Evolutionary conservation across 2,888 invertebrate genomes (phyloP), one percentile per base, ranked within the genome.

Genomic region (Acanthosepion pharaonis): DNA sequence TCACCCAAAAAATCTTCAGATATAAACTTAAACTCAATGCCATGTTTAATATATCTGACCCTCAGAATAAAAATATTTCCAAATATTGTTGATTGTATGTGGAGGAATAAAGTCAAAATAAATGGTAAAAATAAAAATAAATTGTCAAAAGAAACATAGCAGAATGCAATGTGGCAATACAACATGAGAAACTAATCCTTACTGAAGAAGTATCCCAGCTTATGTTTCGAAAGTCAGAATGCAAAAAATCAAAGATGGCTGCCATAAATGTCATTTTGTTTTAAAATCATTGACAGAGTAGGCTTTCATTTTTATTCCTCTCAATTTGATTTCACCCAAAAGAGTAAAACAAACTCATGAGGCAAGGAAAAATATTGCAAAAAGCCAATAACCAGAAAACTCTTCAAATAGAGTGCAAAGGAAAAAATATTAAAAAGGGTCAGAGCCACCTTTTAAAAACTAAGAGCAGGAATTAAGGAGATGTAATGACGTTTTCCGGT

Each of bases 221-320:
- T 78, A 78, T 4, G 78, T 78, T 78, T 78, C 78, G 78, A 78
- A 78, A 2, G 78, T 15, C n/a, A 78, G 78, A 78, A 33, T 78
- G 33, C n/a, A 78, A 78, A 78, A 78, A 78, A 78, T 78, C 78
- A 78, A 78, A n/a, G n/a, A 78, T 78, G 78, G 78, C 78, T 78
- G 78, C 78, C 78, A 33, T n/a, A 78, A 33, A 78, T 78, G 78
- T 78, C 78, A 78, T n/a, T n/a, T 78, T 78, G 78, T 78, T 78
- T 78, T 78, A 78, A 78, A 78, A 78, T 78, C 78, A 78, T 33
- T 33, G 78, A 78, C n/a, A n/a, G n/a, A 78, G n/a, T 33, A 78
- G 78, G 15, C 59, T 78, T 78, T 78, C 78, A 78, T 78, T 78
- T 78, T 78, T n/a, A 78, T 78, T 78, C n/a, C n/a, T n/a, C 78